These are phyloP conservation scores for Bombus consobrinus DNA, from an alignment of 1,140 invertebrate species.

Conservation along the genomic window DNA sequence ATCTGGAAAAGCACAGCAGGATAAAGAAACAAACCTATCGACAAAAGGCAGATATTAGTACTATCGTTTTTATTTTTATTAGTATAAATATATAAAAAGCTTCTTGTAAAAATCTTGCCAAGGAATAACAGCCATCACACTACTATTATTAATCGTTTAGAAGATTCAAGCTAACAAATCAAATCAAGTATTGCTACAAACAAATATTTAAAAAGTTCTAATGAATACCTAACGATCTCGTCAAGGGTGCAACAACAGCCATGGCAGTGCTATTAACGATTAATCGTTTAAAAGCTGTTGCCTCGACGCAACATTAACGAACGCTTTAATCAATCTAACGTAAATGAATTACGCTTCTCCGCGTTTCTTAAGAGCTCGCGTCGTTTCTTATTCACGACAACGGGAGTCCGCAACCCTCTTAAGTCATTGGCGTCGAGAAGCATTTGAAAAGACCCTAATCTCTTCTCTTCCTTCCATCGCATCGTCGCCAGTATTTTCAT, in stretches of 20 bases:
- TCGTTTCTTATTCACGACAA: conserved; percentile 42
- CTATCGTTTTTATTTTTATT: too few species aligned
- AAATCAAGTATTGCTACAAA: too few species aligned
- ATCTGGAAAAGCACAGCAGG: too few species aligned
- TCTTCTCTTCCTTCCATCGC: neutral
- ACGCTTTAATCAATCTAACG: conserved; percentile 38
- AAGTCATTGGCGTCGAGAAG: neutral
- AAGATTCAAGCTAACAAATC: too few species aligned
- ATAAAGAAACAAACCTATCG: too few species aligned
- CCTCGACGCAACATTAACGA: conserved; percentile 8
- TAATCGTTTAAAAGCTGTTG: conserved; percentile 32
- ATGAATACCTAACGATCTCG: neutral
- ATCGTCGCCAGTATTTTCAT: neutral
- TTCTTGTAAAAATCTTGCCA: too few species aligned
- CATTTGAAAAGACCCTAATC: neutral
- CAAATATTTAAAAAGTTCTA: neutral
- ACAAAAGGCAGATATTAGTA: too few species aligned
- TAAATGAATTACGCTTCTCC: conserved; percentile 33
- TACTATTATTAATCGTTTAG: too few species aligned
- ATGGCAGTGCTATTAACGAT: conserved; percentile 15
- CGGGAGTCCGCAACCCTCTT: neutral
- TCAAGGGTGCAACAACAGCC: neutral
- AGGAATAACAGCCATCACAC: too few species aligned
- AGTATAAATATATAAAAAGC: too few species aligned
- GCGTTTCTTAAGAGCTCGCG: conserved; percentile 27